A percentile compares a stretch with the other conserved stretches of the same genome.
These are phyloP conservation scores for Leptopilina boulardi DNA, from an alignment of 1,140 invertebrate species.

Conservation along the genomic window DNA sequence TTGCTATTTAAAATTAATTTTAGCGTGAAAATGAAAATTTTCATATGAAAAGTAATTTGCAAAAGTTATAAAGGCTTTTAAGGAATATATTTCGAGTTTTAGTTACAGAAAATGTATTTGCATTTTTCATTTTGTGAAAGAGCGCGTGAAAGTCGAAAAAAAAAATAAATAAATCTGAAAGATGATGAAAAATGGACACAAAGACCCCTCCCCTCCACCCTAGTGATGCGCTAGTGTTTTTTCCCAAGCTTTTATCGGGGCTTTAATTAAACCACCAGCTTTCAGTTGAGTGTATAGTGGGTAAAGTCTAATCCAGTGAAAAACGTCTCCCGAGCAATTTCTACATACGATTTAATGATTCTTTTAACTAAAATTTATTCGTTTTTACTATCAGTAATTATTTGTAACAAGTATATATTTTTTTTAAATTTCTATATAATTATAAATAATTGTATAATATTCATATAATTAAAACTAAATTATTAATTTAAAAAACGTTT, in stretches of 20 bases:
- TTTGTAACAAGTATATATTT: too few species aligned
- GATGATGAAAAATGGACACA: constrained; percentile 3
- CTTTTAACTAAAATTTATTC: neutral
- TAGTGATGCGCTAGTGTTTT: constrained; percentile 1
- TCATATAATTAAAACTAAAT: too few species aligned
- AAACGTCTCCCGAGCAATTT: constrained; percentile 4
- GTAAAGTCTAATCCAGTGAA: constrained; percentile 17
- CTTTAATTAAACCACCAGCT: constrained; percentile 30
- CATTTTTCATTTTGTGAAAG: neutral
- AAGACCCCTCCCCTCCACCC: too few species aligned
- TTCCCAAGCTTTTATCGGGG: constrained; percentile 18
- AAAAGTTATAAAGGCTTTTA: too few species aligned
- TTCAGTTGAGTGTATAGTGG: neutral
- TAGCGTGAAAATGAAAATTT: too few species aligned
- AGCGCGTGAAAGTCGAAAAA: neutral
- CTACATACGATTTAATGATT: neutral
- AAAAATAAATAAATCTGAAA: too few species aligned
- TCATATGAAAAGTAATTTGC: too few species aligned
- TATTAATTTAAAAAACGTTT: too few species aligned
- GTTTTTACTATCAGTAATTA: neutral
- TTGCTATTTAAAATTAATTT: neutral
- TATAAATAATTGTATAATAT: too few species aligned
- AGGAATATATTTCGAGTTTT: too few species aligned
- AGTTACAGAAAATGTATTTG: neutral
- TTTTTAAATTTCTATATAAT: too few species aligned